phyloP scores from a whole-genome alignment of 2,888 invertebrate species.

The Sclerodermus sp. region DNA sequence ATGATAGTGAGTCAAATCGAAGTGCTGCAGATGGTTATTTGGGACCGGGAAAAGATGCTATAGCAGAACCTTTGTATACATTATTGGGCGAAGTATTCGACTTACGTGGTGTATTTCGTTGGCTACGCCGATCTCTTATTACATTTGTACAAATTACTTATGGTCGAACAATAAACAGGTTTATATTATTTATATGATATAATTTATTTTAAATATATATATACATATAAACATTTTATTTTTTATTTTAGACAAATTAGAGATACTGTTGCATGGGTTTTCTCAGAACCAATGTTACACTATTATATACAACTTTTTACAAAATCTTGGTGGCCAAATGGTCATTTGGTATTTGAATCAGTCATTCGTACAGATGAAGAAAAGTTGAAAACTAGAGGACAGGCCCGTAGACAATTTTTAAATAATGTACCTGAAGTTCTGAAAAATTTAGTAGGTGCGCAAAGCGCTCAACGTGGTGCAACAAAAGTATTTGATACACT shows the following conservation, averaged over 20 bases:
- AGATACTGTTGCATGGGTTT: constrained; percentile 83
- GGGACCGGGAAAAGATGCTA: constrained; percentile 71
- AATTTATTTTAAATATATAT: background rate
- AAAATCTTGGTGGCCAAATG: constrained; percentile 90
- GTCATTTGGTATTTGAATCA: constrained; percentile 67
- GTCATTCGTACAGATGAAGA: constrained; percentile 64
- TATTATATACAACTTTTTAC: constrained; percentile 81
- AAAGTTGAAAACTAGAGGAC: constrained; percentile 68
- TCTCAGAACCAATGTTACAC: constrained; percentile 88
- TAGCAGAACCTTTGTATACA: constrained; percentile 88
- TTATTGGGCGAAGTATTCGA: constrained; percentile 89
- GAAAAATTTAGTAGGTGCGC: constrained; percentile 81
- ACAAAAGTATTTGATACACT: constrained; percentile 84
- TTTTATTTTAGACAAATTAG: constrained; percentile 72
- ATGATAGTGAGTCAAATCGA: constrained; percentile 61
- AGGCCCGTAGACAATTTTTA: constrained; percentile 70
- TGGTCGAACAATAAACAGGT: constrained; percentile 88
- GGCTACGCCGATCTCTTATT: constrained; percentile 83
- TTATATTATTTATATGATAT: background rate
- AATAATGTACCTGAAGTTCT: constrained; percentile 79
- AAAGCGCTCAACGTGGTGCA: constrained; percentile 81
- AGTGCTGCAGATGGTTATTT: constrained; percentile 49
- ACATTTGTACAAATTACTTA: constrained; percentile 90
- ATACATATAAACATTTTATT: constrained; percentile 18
- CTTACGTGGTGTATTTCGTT: constrained; percentile 84